Conservation (phyloP, 2,113 vertebrate genomes). For the Poeciliopsis occidentalis region DNA sequence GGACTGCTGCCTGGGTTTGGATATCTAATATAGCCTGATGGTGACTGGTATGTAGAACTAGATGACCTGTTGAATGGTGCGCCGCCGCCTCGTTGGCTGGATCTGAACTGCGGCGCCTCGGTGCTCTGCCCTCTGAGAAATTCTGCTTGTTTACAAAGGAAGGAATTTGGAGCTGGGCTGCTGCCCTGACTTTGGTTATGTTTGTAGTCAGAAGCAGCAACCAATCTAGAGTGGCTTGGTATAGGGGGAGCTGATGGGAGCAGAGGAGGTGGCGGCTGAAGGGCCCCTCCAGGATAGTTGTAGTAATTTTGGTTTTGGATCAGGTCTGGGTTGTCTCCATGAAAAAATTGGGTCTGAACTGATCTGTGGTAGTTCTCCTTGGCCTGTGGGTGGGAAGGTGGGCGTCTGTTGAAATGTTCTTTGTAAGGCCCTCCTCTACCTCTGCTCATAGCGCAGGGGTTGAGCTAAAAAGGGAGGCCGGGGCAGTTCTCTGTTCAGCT, state of each 20-base stretch:
- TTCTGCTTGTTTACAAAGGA: conserved; percentile 74
- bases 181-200: background rate
- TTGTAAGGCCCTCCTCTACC: conserved; percentile 79
- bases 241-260: conserved; percentile 31
- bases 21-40: conserved; percentile 44
- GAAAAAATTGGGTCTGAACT: conserved; percentile 19
- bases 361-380: conserved; percentile 52
- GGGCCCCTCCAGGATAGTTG: conserved; percentile 21
- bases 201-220: conserved; percentile 14
- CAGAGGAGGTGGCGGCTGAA: background rate
- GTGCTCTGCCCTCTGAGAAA: conserved; percentile 75
- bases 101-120: conserved; percentile 70
- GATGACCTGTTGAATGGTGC: background rate
- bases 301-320: conserved; percentile 42
- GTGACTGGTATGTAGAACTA: conserved; percentile 29
- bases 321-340: conserved; percentile 33
- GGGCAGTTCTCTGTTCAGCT: conserved; percentile 41
- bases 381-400: conserved; percentile 50
- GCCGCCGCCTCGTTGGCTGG: conserved; percentile 21
- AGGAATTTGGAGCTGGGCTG: conserved; percentile 26
- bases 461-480: conserved; percentile 52
- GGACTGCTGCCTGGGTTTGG: conserved; percentile 34
- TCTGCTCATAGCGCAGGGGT: conserved; percentile 87
- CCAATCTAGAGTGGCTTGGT: conserved; percentile 11
- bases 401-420: conserved; percentile 67